Percentiles rank a stretch among this genome's conserved stretches.
Evolutionary conservation across 2,797 vertebrate species (phyloP).

Genomic region (Pangasius mekongensis): DNA sequence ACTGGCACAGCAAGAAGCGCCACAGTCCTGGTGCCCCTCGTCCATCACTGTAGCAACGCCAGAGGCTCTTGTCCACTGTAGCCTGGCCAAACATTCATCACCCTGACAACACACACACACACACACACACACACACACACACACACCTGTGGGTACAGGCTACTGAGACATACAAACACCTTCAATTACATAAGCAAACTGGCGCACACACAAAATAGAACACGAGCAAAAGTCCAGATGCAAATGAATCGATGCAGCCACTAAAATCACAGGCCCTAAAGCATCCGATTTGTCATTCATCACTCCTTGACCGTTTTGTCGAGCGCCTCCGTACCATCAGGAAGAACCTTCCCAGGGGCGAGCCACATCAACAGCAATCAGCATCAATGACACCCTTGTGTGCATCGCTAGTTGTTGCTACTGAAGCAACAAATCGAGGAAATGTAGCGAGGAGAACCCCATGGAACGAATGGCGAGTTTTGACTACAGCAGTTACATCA

Average conservation of each 20-base stretch:
- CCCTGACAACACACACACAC: slow-evolving; percentile 55
- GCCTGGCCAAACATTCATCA: slow-evolving; percentile 57
- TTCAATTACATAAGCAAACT: slow-evolving; percentile 30
- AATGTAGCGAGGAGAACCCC: neutral
- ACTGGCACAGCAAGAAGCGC: slow-evolving; percentile 50
- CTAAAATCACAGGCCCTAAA: too few species aligned
- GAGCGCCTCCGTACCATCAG: too few species aligned
- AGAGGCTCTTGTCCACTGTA: slow-evolving; percentile 45
- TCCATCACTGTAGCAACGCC: slow-evolving; percentile 55
- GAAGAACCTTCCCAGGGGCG: too few species aligned
- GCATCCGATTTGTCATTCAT: too few species aligned
- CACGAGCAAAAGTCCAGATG: neutral
- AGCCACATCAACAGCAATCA: too few species aligned
- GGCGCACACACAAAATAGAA: neutral
- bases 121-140: slow-evolving; percentile 45
- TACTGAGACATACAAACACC: slow-evolving; percentile 37
- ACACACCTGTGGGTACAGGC: slow-evolving; percentile 38
- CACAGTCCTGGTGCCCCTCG: slow-evolving; percentile 57
- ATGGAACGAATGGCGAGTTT: neutral
- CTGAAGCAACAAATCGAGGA: neutral
- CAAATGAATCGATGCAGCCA: too few species aligned
- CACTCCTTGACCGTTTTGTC: too few species aligned
- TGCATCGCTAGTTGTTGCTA: neutral
- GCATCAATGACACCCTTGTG: neutral
- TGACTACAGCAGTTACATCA: neutral